Percentiles rank a stretch among this genome's conserved stretches.
Evolutionary conservation across 2,888 invertebrate species (phyloP).

Genomic region (Tridacna crocea): DNA sequence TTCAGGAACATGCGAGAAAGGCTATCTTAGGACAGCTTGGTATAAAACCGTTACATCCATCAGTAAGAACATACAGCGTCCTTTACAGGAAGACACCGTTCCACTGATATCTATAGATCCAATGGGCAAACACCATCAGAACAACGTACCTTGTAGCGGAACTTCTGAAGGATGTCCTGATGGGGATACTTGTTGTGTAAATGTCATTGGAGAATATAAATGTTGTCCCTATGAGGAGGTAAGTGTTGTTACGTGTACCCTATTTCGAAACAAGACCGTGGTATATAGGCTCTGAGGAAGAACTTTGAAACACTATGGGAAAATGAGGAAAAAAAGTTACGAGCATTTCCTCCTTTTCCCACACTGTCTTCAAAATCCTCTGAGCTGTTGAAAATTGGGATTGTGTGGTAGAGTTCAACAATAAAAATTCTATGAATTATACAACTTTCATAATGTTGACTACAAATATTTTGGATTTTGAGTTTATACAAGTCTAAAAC

Average conservation of each 20-base stretch:
- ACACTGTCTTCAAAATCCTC: too few relatives aligned
- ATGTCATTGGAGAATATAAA: slow-evolving; percentile 70
- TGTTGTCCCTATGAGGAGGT: slow-evolving; percentile 81
- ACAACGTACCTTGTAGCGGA: slow-evolving; percentile 59
- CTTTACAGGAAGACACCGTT: slow-evolving; percentile 3
- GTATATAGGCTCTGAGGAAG: too few relatives aligned
- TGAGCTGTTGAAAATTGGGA: too few relatives aligned
- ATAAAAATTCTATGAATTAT: too few relatives aligned
- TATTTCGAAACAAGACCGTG: too few relatives aligned
- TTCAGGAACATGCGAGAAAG: slow-evolving; percentile 33
- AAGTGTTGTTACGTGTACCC: slow-evolving; percentile 33
- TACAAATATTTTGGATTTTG: too few relatives aligned
- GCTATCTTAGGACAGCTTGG: background rate
- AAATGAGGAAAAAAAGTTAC: too few relatives aligned
- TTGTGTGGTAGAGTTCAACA: too few relatives aligned
- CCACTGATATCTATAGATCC: background rate
- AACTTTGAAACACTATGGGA: too few relatives aligned
- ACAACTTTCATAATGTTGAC: too few relatives aligned
- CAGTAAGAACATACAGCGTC: slow-evolving; percentile 3
- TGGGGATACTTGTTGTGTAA: slow-evolving; percentile 77
- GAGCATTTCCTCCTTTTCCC: background rate
- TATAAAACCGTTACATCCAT: background rate
- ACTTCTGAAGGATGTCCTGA: slow-evolving; percentile 61
- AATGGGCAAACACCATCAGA: background rate
- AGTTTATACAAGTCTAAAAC: background rate